Base-by-base conservation (phyloP, 2,888 invertebrate species). In the Pinctada fucata region DNA sequence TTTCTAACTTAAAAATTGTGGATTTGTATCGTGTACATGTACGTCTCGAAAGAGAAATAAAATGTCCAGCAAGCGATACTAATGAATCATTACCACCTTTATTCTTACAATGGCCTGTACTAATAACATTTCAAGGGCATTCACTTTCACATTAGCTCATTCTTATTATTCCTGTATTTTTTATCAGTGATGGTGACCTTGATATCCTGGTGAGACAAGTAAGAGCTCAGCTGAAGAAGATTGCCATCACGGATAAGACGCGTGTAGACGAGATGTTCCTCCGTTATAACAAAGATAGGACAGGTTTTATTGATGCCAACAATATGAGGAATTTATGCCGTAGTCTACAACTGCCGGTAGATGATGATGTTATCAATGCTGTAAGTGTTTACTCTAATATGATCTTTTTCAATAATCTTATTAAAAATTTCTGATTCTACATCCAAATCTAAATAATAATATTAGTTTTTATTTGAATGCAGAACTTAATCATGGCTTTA, bases 231-330 rank as follows among this genome's bases (percentile, higher is more conserved):
- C 86, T 93, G 79, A 92, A 92, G 87, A 91, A 91, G 85, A 89
- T 92, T 63, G 91, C 91, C 66, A 91, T 93, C 81, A 93, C 92
- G 13, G 91, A 91, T 83, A 91, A 88, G 78, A 87, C 88, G 13
- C 85, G 92, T 31, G 89, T 91, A 13, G 91, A 91, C 83, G 88
- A 90, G 78, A 91, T 92, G 91, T 93, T 93, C 88, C 85, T 93
- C 50, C 84, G 90, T 16, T 91, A 91, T 76, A 88, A 93, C 84
- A 86, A 85, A 45, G 90, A 91, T 81, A 84, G 91, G 71, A 89
- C 89, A 2, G 92, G 92, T 45, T 92, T 81, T 81, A 90, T 92
- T 80, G 88, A 87, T 83, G 87, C 88, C 67, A 86, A 88, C 58
- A 91, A 92, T 83, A 88, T 93, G 85, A 85, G 88, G 50, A 91